Conservation (phyloP, 1,140 invertebrate species). For the Uloborus diversus region DNA sequence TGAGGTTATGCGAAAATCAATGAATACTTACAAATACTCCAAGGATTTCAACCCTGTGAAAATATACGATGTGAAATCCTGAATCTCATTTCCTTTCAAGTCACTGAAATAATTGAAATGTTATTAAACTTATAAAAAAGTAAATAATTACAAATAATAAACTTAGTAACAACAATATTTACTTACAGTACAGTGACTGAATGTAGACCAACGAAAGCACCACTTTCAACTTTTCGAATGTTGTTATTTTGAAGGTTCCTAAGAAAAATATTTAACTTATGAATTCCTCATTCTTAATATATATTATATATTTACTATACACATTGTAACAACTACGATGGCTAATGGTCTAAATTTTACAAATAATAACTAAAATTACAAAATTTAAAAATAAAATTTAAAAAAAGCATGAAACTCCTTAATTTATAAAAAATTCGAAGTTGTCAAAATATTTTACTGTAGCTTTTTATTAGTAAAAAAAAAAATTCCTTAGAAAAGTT, state of each 20-base stretch:
- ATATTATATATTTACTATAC: too few relatives aligned
- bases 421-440: too few relatives aligned
- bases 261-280: background rate
- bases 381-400: too few relatives aligned
- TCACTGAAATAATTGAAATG: slow-evolving; percentile 61
- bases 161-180: background rate
- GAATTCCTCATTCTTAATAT: too few relatives aligned
- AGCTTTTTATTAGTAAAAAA: too few relatives aligned
- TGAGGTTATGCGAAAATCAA: background rate
- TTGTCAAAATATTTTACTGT: too few relatives aligned
- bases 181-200: slow-evolving; percentile 62
- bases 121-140: background rate
- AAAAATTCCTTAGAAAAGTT: too few relatives aligned
- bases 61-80: slow-evolving; percentile 58
- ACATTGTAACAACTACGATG: too few relatives aligned
- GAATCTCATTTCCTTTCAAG: slow-evolving; percentile 57
- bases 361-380: too few relatives aligned
- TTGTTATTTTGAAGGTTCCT: slow-evolving; percentile 62
- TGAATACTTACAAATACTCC: slow-evolving; percentile 61
- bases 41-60: slow-evolving; percentile 63
- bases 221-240: slow-evolving; percentile 62
- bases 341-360: too few relatives aligned
- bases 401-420: too few relatives aligned
- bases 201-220: slow-evolving; percentile 63
- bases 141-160: background rate